Evolutionary conservation across 1,140 invertebrate genomes (phyloP), one percentile per base, ranked within the genome.

Genomic region (Drosophila nebulosa): DNA sequence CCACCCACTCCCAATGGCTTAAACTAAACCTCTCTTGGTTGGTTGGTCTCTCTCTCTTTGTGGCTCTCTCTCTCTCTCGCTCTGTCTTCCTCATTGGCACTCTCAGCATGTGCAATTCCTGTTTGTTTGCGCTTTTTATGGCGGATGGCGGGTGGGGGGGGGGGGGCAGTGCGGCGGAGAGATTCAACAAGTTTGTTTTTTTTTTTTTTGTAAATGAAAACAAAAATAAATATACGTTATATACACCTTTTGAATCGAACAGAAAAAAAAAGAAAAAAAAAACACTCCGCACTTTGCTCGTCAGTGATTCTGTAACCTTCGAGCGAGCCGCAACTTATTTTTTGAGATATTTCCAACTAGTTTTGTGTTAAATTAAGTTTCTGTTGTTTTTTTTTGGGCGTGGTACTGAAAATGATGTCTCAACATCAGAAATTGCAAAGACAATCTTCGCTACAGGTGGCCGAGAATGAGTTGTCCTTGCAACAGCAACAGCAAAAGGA

Each of bases 221-320:
- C 67, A 78, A 64, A 76, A 79, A 67, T 64, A 80, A 52, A 78
- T 71, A 69, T 67, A 67, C 74, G 58, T 69, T 79, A 62, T 72
- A 63, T 72, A 73, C 77, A 73, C 77, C 73, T 84, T 84, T 77
- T 65, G n/a, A 73, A 68, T 72, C 75, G 78, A 71, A 79, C 57
- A 84, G 9, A 32, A 12, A 32, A 32, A 12, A 32, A 18, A 46
- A 46, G 21, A 46, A 42, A 42, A 39, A 16, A 16, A 42, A 1
- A 7, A 7, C 16, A 21, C 16, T 9, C 6, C 7, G 16, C 39
- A 42, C 39, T 80, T 71, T 76, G 80, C 71, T 61, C 64, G 65
- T 63, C 80, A 84, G 80, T 84, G 77, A 69, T 77, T 80, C 80
- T 84, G 76, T 84, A 84, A 84, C 80, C 80, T 84, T 84, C 80